Percentiles rank a stretch among this genome's conserved stretches.
phyloP scores from a whole-genome alignment of 2,888 invertebrate species.

The Acheta domesticus region DNA sequence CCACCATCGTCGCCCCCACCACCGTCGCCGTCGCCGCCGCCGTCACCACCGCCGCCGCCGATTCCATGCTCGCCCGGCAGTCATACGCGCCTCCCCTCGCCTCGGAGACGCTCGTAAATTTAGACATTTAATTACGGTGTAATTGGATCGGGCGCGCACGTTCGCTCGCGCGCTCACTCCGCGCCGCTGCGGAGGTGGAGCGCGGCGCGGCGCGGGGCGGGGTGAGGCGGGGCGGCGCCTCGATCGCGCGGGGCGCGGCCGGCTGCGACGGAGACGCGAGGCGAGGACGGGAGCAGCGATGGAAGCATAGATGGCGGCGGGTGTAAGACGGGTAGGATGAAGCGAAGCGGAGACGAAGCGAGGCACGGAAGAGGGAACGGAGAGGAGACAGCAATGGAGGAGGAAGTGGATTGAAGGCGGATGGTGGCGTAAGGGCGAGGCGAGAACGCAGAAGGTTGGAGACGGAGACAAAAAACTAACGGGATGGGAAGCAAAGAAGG shows the following conservation, averaged over 20 bases:
- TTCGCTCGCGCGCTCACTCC: background rate
- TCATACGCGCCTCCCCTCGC: constrained; percentile 3
- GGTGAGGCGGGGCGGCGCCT: background rate
- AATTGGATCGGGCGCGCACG: background rate
- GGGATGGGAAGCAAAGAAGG: too few relatives aligned
- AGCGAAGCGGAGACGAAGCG: too few relatives aligned
- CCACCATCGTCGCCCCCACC: too few relatives aligned
- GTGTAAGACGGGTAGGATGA: too few relatives aligned
- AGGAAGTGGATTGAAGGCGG: too few relatives aligned
- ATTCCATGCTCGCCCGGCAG: background rate
- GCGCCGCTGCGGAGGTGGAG: background rate
- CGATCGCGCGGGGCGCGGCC: background rate
- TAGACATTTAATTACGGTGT: constrained; percentile 18
- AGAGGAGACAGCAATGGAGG: too few relatives aligned
- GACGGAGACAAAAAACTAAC: too few relatives aligned
- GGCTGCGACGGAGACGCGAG: background rate
- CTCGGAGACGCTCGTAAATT: background rate
- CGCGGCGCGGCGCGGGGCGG: background rate
- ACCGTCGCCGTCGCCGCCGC: too few relatives aligned
- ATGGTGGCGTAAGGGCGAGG: too few relatives aligned
- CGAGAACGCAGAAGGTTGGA: too few relatives aligned
- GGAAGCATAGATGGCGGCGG: background rate
- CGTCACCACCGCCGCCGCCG: too few relatives aligned
- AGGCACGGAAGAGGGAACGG: too few relatives aligned
- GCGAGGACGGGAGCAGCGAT: background rate